A percentile compares a stretch with the other conserved stretches of the same genome.
phyloP scores from a whole-genome alignment of 1,140 invertebrate species.

The Cotesia chilonis region DNA sequence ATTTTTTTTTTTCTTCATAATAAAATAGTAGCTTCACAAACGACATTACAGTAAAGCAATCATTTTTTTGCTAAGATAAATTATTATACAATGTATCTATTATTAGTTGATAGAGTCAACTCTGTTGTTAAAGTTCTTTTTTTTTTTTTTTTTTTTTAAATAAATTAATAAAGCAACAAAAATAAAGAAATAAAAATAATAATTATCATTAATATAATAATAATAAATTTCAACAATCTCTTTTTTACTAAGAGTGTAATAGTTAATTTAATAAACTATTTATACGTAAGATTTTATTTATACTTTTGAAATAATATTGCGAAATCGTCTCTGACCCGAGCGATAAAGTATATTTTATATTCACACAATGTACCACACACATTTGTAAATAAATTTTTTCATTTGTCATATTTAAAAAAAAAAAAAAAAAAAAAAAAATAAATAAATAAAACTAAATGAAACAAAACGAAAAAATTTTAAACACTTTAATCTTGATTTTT shows the following conservation, averaged over 20 bases:
- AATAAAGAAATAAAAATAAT: not conserved
- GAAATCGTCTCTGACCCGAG: conserved; percentile 41
- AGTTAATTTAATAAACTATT: conserved; percentile 52
- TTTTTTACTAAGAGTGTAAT: conserved; percentile 43
- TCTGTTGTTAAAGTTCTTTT: not conserved
- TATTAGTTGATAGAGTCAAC: not conserved
- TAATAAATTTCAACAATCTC: conserved; percentile 15
- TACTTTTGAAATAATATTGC: conserved; percentile 45
- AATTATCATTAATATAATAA: no score
- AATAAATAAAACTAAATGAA: conserved; percentile 28
- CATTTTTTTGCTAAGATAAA: not conserved
- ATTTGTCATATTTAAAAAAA: conserved; percentile 45
- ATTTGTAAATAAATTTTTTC: conserved; percentile 58
- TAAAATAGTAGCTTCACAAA: conserved; percentile 3
- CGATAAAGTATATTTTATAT: conserved; percentile 53
- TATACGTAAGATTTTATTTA: conserved; percentile 58
- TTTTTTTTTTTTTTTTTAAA: conserved; percentile 1
- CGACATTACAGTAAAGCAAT: conserved; percentile 38
- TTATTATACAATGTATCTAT: conserved; percentile 32
- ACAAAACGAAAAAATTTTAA: not conserved
- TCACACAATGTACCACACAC: conserved; percentile 47
- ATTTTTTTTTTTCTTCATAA: conserved; percentile 26
- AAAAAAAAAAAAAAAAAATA: no score
- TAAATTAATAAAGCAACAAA: conserved; percentile 22
- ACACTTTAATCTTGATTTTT: not conserved